Conservation (phyloP, 2,797 vertebrate genomes). For the Halcyon chelicuti region DNA sequence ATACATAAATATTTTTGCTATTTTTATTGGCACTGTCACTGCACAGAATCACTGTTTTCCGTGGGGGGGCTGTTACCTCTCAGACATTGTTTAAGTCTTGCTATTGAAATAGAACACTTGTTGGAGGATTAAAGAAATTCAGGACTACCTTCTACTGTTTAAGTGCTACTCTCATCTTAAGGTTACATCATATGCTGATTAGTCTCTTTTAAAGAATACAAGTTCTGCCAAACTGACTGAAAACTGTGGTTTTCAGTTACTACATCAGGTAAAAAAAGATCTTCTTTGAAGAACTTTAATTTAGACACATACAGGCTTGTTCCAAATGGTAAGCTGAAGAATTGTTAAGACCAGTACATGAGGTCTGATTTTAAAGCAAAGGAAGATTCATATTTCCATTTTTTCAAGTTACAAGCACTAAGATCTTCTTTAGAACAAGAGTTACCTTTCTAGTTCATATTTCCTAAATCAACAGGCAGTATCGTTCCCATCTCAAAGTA, state of each 20-base stretch:
- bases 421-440: neutral
- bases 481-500: too few species aligned
- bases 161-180: neutral
- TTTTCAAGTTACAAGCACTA: neutral
- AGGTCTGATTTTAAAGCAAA: neutral
- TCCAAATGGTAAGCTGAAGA: neutral
- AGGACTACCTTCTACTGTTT: neutral
- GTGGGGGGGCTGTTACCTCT: fast-evolving
- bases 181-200: neutral
- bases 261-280: neutral
- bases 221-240: neutral
- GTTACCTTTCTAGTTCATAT: neutral
- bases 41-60: neutral
- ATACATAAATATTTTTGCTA: neutral
- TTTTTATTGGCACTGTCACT: neutral
- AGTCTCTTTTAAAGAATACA: neutral
- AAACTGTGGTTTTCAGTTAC: neutral
- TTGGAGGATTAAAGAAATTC: neutral
- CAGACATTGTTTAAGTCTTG: neutral
- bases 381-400: neutral
- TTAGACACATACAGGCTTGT: neutral
- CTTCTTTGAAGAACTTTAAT: neutral
- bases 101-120: neutral
- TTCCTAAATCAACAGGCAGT: neutral
- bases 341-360: neutral